Evolutionary conservation across 2,888 invertebrate species (phyloP).

Genomic region (Plagodis pulveraria): DNA sequence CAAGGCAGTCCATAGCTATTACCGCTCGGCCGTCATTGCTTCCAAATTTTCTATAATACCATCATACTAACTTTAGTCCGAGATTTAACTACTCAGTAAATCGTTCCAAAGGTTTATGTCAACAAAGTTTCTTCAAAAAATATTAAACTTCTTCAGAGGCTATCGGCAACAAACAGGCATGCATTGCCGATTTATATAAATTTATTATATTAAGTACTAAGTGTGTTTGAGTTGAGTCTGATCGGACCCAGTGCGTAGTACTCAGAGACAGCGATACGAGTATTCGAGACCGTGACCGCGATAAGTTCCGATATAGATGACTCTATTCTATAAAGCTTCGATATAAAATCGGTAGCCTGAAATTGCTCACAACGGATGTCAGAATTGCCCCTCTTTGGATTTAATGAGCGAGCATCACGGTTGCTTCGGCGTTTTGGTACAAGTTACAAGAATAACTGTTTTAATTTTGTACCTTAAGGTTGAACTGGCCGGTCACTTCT

Average conservation of each 20-base stretch:
- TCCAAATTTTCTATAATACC: no score
- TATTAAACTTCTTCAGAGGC: no score
- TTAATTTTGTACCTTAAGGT: background rate
- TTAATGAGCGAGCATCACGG: constrained; percentile 72
- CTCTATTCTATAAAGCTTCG: constrained; percentile 50
- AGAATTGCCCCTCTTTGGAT: constrained; percentile 66
- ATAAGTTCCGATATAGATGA: constrained; percentile 43
- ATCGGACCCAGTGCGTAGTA: constrained; percentile 10
- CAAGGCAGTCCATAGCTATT: no score
- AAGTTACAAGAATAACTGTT: constrained; percentile 29
- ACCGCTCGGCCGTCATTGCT: no score
- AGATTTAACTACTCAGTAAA: no score
- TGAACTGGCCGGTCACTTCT: no score
- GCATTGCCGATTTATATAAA: no score
- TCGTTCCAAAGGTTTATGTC: no score
- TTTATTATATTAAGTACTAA: no score
- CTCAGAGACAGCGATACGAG: constrained; percentile 1
- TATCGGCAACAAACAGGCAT: no score
- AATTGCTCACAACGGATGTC: constrained; percentile 68
- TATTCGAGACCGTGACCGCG: constrained; percentile 35
- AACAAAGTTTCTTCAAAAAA: no score
- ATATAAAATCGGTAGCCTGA: constrained; percentile 57
- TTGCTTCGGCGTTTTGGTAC: constrained; percentile 40
- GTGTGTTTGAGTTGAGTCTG: background rate
- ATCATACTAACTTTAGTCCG: no score